Conservation (phyloP, 2,797 vertebrate genomes). For the Mustela erminea region DNA sequence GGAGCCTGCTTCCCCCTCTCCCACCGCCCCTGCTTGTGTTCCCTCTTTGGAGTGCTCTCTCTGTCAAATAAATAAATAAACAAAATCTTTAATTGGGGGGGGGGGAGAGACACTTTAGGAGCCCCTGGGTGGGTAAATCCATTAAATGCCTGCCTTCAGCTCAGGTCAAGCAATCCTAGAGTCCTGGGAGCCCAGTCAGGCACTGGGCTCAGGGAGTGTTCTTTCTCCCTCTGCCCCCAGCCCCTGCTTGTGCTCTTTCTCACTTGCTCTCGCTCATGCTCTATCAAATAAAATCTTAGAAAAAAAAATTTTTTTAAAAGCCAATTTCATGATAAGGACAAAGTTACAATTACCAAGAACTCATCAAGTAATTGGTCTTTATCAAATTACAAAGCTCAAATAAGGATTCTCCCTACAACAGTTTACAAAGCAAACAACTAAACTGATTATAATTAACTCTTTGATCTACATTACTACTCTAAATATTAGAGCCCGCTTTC, state of each 20-base stretch:
- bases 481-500: neutral
- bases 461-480: neutral
- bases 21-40: too few species aligned
- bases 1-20: too few species aligned
- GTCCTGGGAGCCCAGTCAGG: neutral
- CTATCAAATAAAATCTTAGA: neutral
- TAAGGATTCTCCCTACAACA: slow-evolving; percentile 29
- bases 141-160: neutral
- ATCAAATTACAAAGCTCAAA: slow-evolving; percentile 46
- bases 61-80: neutral
- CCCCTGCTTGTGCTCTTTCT: too few species aligned
- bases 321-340: slow-evolving; percentile 5
- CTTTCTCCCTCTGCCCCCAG: neutral
- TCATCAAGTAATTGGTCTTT: slow-evolving; percentile 31
- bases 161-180: neutral
- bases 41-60: neutral
- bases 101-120: neutral
- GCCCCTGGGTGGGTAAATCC: too few species aligned
- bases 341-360: slow-evolving; percentile 50
- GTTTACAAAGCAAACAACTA: slow-evolving; percentile 35
- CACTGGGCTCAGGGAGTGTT: neutral
- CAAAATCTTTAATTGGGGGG: neutral
- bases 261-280: too few species aligned
- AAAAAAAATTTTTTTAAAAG: neutral
- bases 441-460: neutral